Conservation (phyloP, 2,797 vertebrate genomes). For the Channallabes apus region DNA sequence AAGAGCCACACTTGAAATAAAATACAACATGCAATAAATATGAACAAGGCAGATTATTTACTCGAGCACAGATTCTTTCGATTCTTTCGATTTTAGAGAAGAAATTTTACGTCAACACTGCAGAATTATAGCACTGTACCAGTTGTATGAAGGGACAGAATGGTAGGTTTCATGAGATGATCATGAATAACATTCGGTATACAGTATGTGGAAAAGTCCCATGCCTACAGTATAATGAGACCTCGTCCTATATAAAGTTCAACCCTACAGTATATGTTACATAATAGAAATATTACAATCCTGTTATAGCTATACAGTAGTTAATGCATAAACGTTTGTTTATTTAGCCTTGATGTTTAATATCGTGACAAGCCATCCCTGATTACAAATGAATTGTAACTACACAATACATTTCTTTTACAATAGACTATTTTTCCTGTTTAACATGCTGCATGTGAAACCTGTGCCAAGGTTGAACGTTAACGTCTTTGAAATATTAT, state of each 20-base stretch:
- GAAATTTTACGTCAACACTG: neutral
- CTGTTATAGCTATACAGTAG: neutral
- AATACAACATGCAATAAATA: neutral
- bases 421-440: neutral
- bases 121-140: neutral
- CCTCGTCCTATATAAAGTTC: neutral
- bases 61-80: neutral
- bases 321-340: neutral
- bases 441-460: neutral
- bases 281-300: neutral
- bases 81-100: too few relatives aligned
- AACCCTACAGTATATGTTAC: too few relatives aligned
- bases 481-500: slow-evolving; percentile 10
- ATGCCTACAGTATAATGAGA: neutral
- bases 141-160: neutral
- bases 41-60: neutral
- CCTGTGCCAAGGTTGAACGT: neutral
- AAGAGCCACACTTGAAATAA: neutral
- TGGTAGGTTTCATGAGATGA: neutral
- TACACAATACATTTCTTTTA: neutral
- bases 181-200: neutral
- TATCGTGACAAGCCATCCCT: neutral
- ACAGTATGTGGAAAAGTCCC: neutral
- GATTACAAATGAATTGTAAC: neutral
- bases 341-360: neutral